phyloP scores from a whole-genome alignment of 2,113 vertebrate genomes.

The Meriones unguiculatus region DNA sequence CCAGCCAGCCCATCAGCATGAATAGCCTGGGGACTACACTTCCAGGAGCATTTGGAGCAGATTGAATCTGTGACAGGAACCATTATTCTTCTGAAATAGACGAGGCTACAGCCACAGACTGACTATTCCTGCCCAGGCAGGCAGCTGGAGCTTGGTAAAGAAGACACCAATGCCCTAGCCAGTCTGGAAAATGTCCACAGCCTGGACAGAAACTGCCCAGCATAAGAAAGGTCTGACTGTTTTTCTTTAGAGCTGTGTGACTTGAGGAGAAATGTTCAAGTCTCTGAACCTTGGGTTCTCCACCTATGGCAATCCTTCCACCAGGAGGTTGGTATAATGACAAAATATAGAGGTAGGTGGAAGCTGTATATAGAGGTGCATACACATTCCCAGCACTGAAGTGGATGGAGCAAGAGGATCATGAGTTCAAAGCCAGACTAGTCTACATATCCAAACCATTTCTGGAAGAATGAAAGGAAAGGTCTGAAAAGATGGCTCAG shows the following conservation, averaged over 20 bases:
- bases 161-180: not conserved
- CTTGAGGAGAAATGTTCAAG: not conserved
- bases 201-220: not conserved
- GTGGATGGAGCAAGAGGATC: not conserved
- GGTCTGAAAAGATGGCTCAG: too few relatives aligned
- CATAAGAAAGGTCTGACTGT: not conserved
- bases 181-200: not conserved
- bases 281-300: not conserved
- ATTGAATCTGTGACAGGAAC: slow-evolving; percentile 7
- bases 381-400: not conserved
- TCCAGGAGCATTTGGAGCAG: slow-evolving; percentile 46
- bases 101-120: not conserved
- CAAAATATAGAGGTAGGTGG: not conserved
- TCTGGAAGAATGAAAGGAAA: not conserved
- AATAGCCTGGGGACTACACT: not conserved
- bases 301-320: not conserved
- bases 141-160: slow-evolving; percentile 15
- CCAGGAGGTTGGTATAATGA: not conserved
- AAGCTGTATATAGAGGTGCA: not conserved
- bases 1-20: not conserved
- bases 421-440: not conserved
- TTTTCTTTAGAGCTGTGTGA: not conserved
- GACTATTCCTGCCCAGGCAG: not conserved
- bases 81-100: slow-evolving; percentile 60
- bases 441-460: not conserved